phyloP scores from a whole-genome alignment of 23 tunicate species.

The Oikopleura albicans region DNA sequence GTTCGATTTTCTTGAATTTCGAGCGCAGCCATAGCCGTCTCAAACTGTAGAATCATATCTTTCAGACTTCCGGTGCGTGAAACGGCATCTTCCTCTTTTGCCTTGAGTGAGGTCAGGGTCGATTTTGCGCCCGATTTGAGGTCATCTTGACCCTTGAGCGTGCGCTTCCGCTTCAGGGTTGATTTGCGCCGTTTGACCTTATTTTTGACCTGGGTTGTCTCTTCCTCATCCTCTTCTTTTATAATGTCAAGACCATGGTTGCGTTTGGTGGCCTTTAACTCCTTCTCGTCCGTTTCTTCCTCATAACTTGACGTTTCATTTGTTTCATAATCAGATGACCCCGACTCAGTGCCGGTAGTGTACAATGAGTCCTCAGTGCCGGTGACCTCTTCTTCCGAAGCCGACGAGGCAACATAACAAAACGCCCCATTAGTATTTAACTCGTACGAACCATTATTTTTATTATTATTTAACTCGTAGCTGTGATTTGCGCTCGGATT shows the following conservation, averaged over 20 bases:
- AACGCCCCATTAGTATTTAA: no score
- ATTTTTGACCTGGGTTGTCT: neutral
- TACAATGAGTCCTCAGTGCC: neutral
- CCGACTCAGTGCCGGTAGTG: neutral
- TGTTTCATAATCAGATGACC: neutral
- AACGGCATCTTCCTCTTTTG: neutral
- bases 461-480: neutral
- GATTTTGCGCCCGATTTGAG: neutral
- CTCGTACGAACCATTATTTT: no score
- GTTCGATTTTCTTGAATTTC: neutral
- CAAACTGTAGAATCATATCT: slow-evolving; percentile 12
- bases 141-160: neutral
- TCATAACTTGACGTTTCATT: neutral
- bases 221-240: neutral
- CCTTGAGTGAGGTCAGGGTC: neutral
- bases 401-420: neutral
- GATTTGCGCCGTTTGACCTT: neutral
- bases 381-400: neutral
- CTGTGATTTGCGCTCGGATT: neutral
- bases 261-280: neutral
- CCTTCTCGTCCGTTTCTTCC: neutral
- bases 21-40: neutral
- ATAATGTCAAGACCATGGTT: neutral
- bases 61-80: neutral
- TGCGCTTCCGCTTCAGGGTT: neutral